These are phyloP conservation scores for Hoplodrina ambigua DNA, from an alignment of 2,888 invertebrate genomes.

Conservation along the genomic window DNA sequence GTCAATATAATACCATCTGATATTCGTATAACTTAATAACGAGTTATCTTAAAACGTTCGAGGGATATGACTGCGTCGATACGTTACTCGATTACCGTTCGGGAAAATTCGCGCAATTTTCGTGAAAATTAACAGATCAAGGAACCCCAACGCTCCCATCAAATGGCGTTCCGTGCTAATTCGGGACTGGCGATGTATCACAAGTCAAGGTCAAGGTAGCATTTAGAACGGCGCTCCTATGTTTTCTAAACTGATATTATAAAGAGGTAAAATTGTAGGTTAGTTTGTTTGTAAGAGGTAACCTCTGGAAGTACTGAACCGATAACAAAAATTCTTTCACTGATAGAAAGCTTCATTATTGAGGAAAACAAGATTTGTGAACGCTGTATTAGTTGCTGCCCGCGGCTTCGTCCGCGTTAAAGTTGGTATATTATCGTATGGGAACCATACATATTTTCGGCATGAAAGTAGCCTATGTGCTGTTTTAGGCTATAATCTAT, in stretches of 20 bases:
- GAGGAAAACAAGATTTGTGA: too few relatives aligned
- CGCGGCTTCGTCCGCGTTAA: too few relatives aligned
- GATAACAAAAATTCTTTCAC: too few relatives aligned
- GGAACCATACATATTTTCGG: too few relatives aligned
- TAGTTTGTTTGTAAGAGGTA: background rate
- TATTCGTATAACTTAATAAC: background rate
- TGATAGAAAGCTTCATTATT: too few relatives aligned
- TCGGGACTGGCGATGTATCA: constrained; percentile 38
- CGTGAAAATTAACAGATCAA: constrained; percentile 31
- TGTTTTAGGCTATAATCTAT: too few relatives aligned
- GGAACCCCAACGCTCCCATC: constrained; percentile 44
- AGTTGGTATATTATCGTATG: too few relatives aligned
- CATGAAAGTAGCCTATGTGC: too few relatives aligned
- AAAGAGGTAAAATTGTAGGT: background rate
- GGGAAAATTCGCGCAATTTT: constrained; percentile 31
- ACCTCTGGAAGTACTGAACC: background rate
- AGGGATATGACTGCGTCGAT: background rate
- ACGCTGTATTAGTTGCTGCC: too few relatives aligned
- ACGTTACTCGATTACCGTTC: constrained; percentile 20
- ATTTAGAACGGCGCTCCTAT: constrained; percentile 55
- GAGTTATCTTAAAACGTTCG: background rate
- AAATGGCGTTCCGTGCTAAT: constrained; percentile 46
- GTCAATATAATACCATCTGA: constrained; percentile 1
- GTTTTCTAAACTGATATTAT: constrained; percentile 16
- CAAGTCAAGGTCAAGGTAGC: constrained; percentile 57